Evolutionary conservation across 2,888 invertebrate genomes (phyloP), one percentile per base, ranked within the genome.

Genomic region (Sarcophaga caerulescens): DNA sequence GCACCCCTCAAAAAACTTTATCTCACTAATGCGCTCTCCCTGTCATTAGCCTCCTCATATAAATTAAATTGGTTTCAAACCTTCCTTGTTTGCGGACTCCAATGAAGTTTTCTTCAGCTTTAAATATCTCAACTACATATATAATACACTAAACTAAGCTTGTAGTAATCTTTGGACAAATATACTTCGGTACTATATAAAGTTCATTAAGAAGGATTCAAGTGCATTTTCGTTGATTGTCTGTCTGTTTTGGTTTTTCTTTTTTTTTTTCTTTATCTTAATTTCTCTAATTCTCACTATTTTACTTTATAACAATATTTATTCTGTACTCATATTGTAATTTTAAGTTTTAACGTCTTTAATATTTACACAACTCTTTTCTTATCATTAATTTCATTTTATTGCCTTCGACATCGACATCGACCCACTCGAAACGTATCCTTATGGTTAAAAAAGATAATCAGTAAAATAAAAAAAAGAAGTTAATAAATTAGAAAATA

Each of bases 211-310:
- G 17, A 59, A 77, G 75, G 35, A 77, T 73, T 52, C 23, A 71
- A 83, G 62, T 81, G 74, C 76, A 83, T 81, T 85, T 82, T 45
- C 52, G 62, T 76, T 76, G 45, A 81, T 81, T 47, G 73, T 52
- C 65, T 74, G 44, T 62, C n/a, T n/a, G n/a, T n/a, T n/a, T n/a
- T n/a, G n/a, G n/a, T n/a, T n/a, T 62, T 57, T 84, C 47, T 69
- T 60, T 19, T 68, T 47, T 74, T 66, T 74, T 62, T 73, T 59
- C 62, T 14, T 52, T 52, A 14, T 52, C 52, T 52, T 52, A 68
- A 19, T 70, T 25, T 59, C 12, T 52, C 12, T 52, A 52, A 14
- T 52, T 17, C 17, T 52, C 17, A 5, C 4, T 25, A 60, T 81
- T 81, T 73, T 68, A 66, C 63, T 57, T 81, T 17, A 60, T 25